Evolutionary conservation across 2,113 vertebrate species (phyloP).

Genomic region (Phodopus roborovskii): DNA sequence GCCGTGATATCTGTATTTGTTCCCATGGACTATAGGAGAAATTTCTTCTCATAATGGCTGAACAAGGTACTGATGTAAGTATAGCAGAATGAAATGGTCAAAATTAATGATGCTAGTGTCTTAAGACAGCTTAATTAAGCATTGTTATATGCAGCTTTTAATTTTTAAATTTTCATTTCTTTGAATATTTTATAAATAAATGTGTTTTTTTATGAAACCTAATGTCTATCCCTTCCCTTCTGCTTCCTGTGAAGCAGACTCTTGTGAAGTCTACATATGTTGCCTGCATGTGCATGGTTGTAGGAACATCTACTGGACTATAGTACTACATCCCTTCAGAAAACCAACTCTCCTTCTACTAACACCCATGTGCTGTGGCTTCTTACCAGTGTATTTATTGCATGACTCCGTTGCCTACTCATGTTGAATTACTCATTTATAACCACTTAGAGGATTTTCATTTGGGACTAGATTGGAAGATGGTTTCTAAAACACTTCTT

Average conservation of each 20-base stretch:
- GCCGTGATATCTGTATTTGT: background rate
- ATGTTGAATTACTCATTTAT: background rate
- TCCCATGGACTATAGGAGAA: background rate
- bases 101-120: background rate
- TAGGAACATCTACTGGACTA: background rate
- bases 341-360: background rate
- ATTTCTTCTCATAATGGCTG: background rate
- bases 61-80: background rate
- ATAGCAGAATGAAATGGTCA: background rate
- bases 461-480: background rate
- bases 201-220: background rate
- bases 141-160: background rate
- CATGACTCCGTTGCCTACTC: background rate
- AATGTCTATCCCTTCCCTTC: background rate
- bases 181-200: background rate
- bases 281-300: background rate
- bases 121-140: background rate
- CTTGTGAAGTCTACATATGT: background rate
- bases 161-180: background rate
- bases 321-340: background rate
- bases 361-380: background rate
- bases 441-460: background rate
- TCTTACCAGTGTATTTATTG: background rate
- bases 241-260: no score
- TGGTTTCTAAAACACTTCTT: background rate